A percentile compares a stretch with the other conserved stretches of the same genome.
phyloP scores from a whole-genome alignment of 2,888 invertebrate genomes.

The Acronicta alni region DNA sequence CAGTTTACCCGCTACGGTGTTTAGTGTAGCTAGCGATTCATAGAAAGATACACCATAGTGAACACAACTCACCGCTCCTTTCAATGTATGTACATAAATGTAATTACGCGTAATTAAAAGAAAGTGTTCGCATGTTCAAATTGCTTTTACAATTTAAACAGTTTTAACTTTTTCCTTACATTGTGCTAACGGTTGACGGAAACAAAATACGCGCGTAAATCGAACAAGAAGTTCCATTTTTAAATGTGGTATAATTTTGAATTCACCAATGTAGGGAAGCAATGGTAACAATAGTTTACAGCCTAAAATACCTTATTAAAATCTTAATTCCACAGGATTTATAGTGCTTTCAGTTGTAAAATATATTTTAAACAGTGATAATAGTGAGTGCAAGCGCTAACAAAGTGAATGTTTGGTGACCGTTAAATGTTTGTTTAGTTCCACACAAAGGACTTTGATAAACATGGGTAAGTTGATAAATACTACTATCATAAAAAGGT shows the following conservation, averaged over 20 bases:
- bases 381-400: conserved; percentile 41
- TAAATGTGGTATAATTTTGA: neutral
- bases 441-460: conserved; percentile 32
- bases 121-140: conserved; percentile 42
- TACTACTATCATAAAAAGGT: neutral
- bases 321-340: conserved; percentile 14
- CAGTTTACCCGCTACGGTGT: conserved; percentile 57
- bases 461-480: conserved; percentile 60
- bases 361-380: conserved; percentile 1
- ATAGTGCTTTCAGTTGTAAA: conserved; percentile 4
- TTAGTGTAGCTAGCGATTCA: conserved; percentile 57
- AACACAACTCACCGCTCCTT: conserved; percentile 41
- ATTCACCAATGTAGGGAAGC: neutral
- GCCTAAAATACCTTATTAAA: neutral
- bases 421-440: conserved; percentile 23
- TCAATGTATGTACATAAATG: conserved; percentile 29
- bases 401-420: conserved; percentile 29
- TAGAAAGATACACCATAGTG: conserved; percentile 53
- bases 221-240: conserved; percentile 5
- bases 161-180: conserved; percentile 14
- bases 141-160: conserved; percentile 33
- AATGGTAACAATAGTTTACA: neutral
- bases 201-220: conserved; percentile 13
- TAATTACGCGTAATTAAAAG: conserved; percentile 53
- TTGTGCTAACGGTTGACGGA: conserved; percentile 1